These are phyloP conservation scores for Nymphalis io DNA, from an alignment of 1,140 invertebrate species.

Conservation along the genomic window DNA sequence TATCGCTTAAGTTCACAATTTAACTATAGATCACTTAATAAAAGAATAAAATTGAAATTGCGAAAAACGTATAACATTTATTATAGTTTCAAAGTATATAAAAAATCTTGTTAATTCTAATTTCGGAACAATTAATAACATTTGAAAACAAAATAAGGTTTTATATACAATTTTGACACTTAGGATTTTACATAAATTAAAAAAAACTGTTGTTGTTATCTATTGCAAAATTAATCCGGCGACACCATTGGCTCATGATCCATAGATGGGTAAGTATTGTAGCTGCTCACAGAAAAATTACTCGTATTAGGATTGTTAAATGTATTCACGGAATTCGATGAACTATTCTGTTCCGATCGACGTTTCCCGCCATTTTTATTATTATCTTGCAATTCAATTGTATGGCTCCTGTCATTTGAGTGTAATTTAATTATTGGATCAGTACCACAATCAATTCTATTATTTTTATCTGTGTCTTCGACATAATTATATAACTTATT, in stretches of 20 bases:
- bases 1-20: too few species aligned
- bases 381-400: not conserved
- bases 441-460: not conserved
- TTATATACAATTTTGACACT: too few species aligned
- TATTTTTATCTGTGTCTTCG: not conserved
- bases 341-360: not conserved
- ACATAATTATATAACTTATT: not conserved
- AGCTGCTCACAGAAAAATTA: conserved; percentile 38
- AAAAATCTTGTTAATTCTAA: too few species aligned
- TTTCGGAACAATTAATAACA: too few species aligned
- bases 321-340: conserved; percentile 1
- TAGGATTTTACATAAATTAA: too few species aligned
- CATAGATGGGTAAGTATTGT: conserved; percentile 42
- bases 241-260: conserved; percentile 51
- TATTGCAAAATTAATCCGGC: not conserved
- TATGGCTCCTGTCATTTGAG: not conserved
- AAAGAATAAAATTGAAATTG: too few species aligned
- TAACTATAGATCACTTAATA: too few species aligned
- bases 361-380: not conserved
- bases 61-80: too few species aligned
- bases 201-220: not conserved
- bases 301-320: conserved; percentile 31
- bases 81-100: too few species aligned
- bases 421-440: not conserved
- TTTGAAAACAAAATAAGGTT: too few species aligned